Conservation (phyloP, 2,888 invertebrate species). For the Alcis repandata region DNA sequence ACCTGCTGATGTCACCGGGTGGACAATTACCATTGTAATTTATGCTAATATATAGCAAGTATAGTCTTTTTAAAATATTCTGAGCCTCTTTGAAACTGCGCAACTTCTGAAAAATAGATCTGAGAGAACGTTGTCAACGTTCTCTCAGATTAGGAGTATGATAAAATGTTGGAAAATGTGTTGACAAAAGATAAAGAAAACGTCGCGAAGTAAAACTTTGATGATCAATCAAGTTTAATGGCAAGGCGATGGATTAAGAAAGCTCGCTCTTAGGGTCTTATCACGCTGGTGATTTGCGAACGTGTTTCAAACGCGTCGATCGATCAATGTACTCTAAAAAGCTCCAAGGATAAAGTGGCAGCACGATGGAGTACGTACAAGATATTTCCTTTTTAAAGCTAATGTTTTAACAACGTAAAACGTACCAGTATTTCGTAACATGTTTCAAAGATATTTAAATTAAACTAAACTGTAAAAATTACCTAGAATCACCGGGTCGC, state of each 20-base stretch:
- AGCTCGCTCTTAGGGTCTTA: not conserved
- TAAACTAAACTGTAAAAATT: not conserved
- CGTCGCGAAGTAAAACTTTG: slow-evolving; percentile 6
- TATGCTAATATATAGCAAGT: slow-evolving; percentile 19
- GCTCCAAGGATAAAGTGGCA: not conserved
- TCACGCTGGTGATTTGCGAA: slow-evolving; percentile 4
- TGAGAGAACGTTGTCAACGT: not conserved
- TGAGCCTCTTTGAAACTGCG: slow-evolving; percentile 4
- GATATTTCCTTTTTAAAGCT: not conserved
- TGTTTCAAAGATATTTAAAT: not conserved
- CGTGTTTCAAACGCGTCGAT: not conserved
- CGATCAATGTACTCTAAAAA: slow-evolving; percentile 7
- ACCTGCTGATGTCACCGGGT: slow-evolving; percentile 15
- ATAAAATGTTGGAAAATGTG: slow-evolving; percentile 1
- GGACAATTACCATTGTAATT: slow-evolving; percentile 13
- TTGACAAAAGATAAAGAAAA: slow-evolving; percentile 7
- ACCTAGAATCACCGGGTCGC: not conserved
- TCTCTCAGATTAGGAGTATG: not conserved
- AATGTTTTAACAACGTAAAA: not conserved
- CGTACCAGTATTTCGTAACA: not conserved
- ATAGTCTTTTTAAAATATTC: slow-evolving; percentile 2
- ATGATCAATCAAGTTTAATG: slow-evolving; percentile 15
- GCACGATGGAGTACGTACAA: not conserved
- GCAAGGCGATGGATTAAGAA: slow-evolving; percentile 5
- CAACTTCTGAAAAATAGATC: not conserved